Conservation (phyloP, 2,888 invertebrate genomes). For the Adineta ricciae region DNA sequence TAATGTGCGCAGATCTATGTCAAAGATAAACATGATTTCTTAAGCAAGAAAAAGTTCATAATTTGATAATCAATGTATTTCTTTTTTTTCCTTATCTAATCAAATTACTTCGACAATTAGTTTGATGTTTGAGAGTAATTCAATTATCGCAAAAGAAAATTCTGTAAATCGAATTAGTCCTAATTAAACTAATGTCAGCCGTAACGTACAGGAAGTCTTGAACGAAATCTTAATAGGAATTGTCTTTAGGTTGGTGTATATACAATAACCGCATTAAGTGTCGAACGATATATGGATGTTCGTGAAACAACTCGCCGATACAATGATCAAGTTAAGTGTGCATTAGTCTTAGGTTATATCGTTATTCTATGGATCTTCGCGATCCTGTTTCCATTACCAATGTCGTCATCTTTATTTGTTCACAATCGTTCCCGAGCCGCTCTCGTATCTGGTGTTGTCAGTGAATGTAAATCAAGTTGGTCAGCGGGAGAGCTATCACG, state of each 20-base stretch:
- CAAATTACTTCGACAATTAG: too few species aligned
- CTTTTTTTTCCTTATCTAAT: too few species aligned
- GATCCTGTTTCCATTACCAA: conserved; percentile 27
- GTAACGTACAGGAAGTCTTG: too few species aligned
- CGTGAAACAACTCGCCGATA: conserved; percentile 22
- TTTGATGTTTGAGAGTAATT: too few species aligned
- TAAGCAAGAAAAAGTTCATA: too few species aligned
- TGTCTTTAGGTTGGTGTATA: conserved; percentile 26
- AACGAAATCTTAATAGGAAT: too few species aligned
- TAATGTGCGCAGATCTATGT: neutral
- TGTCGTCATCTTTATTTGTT: conserved; percentile 7
- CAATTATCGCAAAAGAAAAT: too few species aligned
- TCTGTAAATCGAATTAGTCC: too few species aligned
- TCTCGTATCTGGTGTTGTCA: neutral
- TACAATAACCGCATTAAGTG: conserved; percentile 28
- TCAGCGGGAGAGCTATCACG: neutral
- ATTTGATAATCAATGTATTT: too few species aligned
- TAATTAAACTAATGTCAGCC: too few species aligned
- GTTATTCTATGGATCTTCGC: conserved; percentile 25
- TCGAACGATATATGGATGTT: conserved; percentile 30
- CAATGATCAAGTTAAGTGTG: conserved; percentile 23
- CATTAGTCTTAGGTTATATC: conserved; percentile 21
- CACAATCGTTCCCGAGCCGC: neutral
- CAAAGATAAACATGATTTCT: neutral
- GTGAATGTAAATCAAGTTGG: conserved; percentile 2